Conservation (phyloP, 2,888 invertebrate genomes). For the Plebejus argus region DNA sequence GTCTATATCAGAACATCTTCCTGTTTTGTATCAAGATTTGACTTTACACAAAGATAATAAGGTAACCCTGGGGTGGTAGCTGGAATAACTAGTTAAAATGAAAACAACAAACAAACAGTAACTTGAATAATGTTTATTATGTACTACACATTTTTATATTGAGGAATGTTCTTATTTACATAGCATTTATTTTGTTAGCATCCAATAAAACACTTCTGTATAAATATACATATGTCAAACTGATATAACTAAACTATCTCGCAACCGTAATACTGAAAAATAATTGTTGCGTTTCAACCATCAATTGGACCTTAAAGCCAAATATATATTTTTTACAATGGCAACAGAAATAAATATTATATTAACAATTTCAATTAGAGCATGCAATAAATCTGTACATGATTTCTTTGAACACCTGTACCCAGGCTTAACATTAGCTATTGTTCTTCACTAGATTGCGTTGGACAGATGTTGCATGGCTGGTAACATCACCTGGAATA, state of each 20-base stretch:
- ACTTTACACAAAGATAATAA: no score
- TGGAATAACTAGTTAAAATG: slow-evolving; percentile 44
- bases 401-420: slow-evolving; percentile 26
- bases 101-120: slow-evolving; percentile 71
- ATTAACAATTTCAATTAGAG: slow-evolving; percentile 36
- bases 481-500: slow-evolving; percentile 62
- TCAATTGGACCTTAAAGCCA: slow-evolving; percentile 45
- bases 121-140: slow-evolving; percentile 81
- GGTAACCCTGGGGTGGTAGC: no score
- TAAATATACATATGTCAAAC: slow-evolving; percentile 51
- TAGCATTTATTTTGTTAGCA: slow-evolving; percentile 63
- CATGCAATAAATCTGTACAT: slow-evolving; percentile 35
- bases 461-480: slow-evolving; percentile 50
- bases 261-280: slow-evolving; percentile 68
- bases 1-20: no score
- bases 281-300: slow-evolving; percentile 51
- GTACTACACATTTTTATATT: slow-evolving; percentile 79
- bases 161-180: slow-evolving; percentile 82
- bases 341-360: slow-evolving; percentile 45
- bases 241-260: slow-evolving; percentile 52
- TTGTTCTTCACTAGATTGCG: slow-evolving; percentile 48
- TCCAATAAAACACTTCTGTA: slow-evolving; percentile 55
- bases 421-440: slow-evolving; percentile 47
- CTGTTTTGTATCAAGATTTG: no score
- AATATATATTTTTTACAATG: slow-evolving; percentile 42